phyloP scores from a whole-genome alignment of 2,888 invertebrate species.

The Osmoderma eremita region DNA sequence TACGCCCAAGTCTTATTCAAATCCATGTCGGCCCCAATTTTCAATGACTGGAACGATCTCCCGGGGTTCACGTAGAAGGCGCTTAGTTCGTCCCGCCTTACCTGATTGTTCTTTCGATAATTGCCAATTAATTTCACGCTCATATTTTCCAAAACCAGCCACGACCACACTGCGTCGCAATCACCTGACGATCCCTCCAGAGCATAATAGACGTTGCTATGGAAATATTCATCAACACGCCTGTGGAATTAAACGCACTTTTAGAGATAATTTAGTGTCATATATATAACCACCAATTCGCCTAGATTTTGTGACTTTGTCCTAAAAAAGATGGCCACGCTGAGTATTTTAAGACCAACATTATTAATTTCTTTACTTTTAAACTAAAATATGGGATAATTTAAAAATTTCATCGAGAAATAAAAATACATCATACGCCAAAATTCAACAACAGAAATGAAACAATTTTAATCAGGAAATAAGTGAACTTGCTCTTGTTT shows the following conservation, averaged over 20 bases:
- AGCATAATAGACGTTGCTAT: constrained; percentile 60
- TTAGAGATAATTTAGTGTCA: too few relatives aligned
- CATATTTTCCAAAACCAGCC: constrained; percentile 67
- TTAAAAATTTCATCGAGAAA: too few relatives aligned
- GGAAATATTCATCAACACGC: constrained; percentile 30
- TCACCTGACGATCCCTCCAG: constrained; percentile 63
- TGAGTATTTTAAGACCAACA: too few relatives aligned
- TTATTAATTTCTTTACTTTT: too few relatives aligned
- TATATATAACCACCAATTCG: too few relatives aligned
- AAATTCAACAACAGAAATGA: constrained; percentile 33
- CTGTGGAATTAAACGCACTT: not conserved
- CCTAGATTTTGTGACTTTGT: too few relatives aligned
- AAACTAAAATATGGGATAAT: too few relatives aligned
- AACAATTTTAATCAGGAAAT: constrained; percentile 47
- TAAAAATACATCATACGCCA: too few relatives aligned
- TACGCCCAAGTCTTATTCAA: constrained; percentile 69
- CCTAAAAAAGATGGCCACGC: too few relatives aligned
- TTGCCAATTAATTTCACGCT: constrained; percentile 63
- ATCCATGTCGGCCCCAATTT: constrained; percentile 67
- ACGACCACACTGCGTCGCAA: constrained; percentile 66
- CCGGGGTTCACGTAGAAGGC: constrained; percentile 68
- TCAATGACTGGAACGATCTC: constrained; percentile 64
- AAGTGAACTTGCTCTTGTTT: constrained; percentile 6
- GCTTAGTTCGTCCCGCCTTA: constrained; percentile 63
- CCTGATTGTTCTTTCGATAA: constrained; percentile 59